Percentiles rank a stretch among this genome's conserved stretches.
phyloP scores from a whole-genome alignment of 2,888 invertebrate genomes.

The Ophion obscuratus region DNA sequence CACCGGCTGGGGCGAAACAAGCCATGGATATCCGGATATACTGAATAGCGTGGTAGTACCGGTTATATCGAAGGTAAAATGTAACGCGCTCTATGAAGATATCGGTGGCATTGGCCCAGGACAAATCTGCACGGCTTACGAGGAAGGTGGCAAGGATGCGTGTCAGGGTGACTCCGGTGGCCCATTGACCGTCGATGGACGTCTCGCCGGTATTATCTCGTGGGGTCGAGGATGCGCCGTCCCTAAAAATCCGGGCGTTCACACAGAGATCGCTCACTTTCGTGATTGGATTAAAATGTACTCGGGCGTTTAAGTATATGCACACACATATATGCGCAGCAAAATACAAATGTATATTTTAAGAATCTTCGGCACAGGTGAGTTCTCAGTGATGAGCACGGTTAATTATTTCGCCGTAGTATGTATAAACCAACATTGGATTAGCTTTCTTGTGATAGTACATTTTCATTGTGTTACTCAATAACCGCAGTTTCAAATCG shows the following conservation, averaged over 20 bases:
- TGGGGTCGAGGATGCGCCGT: constrained; percentile 86
- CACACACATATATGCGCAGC: no score
- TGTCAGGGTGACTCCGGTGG: constrained; percentile 76
- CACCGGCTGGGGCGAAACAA: constrained; percentile 74
- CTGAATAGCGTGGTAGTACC: constrained; percentile 86
- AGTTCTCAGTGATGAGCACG: no score
- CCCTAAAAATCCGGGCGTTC: constrained; percentile 82
- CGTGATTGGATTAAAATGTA: constrained; percentile 78
- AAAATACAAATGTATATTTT: no score
- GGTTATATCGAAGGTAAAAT: constrained; percentile 85
- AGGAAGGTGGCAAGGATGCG: constrained; percentile 84
- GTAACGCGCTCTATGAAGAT: constrained; percentile 76
- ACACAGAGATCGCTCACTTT: constrained; percentile 85
- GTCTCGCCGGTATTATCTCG: constrained; percentile 74
- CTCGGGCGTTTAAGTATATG: constrained; percentile 28
- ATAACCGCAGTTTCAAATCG: no score
- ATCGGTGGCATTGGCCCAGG: constrained; percentile 75
- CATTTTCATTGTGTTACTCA: no score
- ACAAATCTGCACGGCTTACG: constrained; percentile 86
- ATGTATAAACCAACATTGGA: no score
- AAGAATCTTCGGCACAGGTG: no score
- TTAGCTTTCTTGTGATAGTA: no score
- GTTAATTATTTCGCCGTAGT: no score
- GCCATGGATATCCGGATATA: constrained; percentile 23
- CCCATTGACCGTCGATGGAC: constrained; percentile 70